Evolutionary conservation across 2,888 invertebrate species (phyloP), one percentile per base, ranked within the genome.

Genomic region (Idaea aversata): DNA sequence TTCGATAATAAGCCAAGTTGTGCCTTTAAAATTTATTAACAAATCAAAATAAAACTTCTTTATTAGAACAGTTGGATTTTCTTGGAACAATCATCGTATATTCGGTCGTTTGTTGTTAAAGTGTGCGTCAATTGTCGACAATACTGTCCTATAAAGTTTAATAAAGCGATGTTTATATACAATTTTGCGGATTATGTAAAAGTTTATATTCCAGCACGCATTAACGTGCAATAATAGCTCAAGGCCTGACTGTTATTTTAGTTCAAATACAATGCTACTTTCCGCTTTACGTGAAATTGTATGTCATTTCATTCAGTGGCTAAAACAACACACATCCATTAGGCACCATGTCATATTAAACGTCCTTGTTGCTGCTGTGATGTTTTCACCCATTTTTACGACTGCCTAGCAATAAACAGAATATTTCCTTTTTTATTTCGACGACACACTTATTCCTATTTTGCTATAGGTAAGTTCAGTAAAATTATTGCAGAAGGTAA

Each of bases 181-280:
- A 47, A 10, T 47, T 47, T 47, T 47, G 47, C 47, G 47, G 47
- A 47, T 47, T 47, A 47, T 47, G 47, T 47, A 47, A 47, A 47
- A 47, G 47, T 47, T 47, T 47, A 47, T 47, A 47, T 47, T 47
- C 47, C 47, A 47, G 83, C 85, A 83, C 85, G 85, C 85, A 88
- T 88, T 88, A 87, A 87, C 86, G 88, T 88, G 88, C 88, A 88
- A 89, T 89, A 90, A 88, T 88, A 83, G 88, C 86, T 82, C 91
- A 91, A 91, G 91, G 90, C 81, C 80, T 68, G 64, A 71, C 72
- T 77, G 84, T 84, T 90, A 88, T 90, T 90, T 90, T 86, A 47
- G 61, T 61, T 61, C 47, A 59, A 61, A 77, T 80, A 79, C 77
- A 77, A 79, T 76, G 72, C 70, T 76, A 77, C 75, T 79, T 80